Percentiles rank a stretch among this genome's conserved stretches.
phyloP scores from a whole-genome alignment of 2,797 vertebrate genomes.

The Tamandua tetradactyla region DNA sequence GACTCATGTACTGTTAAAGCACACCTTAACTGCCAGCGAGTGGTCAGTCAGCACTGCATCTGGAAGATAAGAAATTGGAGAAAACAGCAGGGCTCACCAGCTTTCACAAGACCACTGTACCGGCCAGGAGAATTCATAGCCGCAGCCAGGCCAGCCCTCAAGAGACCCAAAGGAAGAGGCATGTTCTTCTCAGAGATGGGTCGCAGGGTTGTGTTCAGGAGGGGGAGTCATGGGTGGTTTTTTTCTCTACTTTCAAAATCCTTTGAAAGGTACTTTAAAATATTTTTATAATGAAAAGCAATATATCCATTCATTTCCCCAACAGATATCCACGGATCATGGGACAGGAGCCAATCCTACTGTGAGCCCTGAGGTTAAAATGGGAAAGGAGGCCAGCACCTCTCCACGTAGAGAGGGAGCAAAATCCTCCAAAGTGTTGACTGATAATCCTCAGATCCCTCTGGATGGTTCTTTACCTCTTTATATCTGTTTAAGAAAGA shows the following conservation, averaged over 20 bases:
- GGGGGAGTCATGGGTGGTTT: background rate
- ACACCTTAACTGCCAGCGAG: too few species aligned
- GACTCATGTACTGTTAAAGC: too few species aligned
- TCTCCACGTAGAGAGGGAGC: too few species aligned
- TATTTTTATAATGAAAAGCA: background rate
- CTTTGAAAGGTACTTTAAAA: background rate
- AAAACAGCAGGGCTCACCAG: background rate
- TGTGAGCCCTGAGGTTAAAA: background rate
- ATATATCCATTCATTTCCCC: background rate
- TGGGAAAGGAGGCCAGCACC: background rate
- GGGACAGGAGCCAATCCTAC: background rate
- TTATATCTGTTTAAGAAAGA: background rate
- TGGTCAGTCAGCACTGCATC: background rate
- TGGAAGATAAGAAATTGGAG: background rate
- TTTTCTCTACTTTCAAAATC: background rate
- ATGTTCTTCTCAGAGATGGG: background rate
- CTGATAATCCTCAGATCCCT: background rate
- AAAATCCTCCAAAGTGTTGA: background rate
- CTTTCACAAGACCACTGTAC: background rate
- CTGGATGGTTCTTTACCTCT: background rate
- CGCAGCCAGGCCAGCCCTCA: background rate
- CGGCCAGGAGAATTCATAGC: background rate
- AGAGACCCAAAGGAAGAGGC: background rate
- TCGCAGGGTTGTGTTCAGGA: background rate
- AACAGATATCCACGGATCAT: background rate